Evolutionary conservation across 2,888 invertebrate species (phyloP).

Genomic region (Metellina segmentata): DNA sequence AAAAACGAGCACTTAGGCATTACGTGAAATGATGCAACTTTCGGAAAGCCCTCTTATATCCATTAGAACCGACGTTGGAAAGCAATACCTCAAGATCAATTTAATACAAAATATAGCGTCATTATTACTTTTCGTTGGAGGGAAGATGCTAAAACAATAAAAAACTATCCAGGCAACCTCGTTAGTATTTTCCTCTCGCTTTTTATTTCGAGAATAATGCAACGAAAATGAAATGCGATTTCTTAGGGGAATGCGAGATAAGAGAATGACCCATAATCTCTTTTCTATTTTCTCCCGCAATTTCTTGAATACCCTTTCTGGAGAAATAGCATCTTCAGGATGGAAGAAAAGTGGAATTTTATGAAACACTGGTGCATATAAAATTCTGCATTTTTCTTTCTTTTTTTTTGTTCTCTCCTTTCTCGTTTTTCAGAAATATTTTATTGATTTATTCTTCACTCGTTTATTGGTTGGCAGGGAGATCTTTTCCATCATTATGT

Average conservation of each 20-base stretch:
- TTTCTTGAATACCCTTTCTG: conserved; percentile 29
- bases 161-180: conserved; percentile 14
- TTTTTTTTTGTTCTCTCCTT: background rate
- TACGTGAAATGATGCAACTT: conserved; percentile 1
- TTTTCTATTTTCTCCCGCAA: conserved; percentile 61
- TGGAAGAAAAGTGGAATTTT: conserved; percentile 64
- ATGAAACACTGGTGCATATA: conserved; percentile 62
- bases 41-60: background rate
- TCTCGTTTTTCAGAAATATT: conserved; percentile 32
- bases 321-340: conserved; percentile 27
- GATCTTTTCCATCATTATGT: conserved; percentile 64
- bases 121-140: conserved; percentile 5
- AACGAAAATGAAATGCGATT: conserved; percentile 58
- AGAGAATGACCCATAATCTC: conserved; percentile 63
- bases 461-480: conserved; percentile 58
- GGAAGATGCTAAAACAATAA: conserved; percentile 29
- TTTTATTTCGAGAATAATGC: conserved; percentile 35
- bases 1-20: background rate
- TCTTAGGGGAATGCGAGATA: conserved; percentile 54
- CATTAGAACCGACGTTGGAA: conserved; percentile 20
- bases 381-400: conserved; percentile 43
- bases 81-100: conserved; percentile 32
- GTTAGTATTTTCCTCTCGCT: conserved; percentile 11
- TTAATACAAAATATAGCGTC: conserved; percentile 39
- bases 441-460: conserved; percentile 61